Evolutionary conservation across 2,113 vertebrate genomes (phyloP), one percentile per base, ranked within the genome.

Genomic region (Lampris megalopsis): DNA sequence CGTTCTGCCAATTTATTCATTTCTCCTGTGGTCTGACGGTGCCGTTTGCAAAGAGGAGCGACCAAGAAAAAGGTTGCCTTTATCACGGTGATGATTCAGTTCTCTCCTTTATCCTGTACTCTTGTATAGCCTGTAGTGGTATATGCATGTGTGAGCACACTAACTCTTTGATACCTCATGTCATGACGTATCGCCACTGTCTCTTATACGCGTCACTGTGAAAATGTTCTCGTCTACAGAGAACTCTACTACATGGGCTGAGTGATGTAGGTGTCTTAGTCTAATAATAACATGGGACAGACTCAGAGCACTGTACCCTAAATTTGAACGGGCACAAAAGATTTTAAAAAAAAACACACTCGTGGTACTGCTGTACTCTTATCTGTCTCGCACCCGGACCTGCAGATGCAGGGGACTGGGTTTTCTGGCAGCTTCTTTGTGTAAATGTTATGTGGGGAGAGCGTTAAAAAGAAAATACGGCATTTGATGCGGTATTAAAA

Each of bases 1-100:
- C 85, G 83, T 77, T 90, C 86, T 93, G 90, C 89, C 88, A 86
- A 84, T 84, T 56, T 68, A 54, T 67, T 82, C 49, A 53, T 86
- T 77, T 81, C n/a, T 82, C 47, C 76, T 58, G 68, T 75, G 56
- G 56, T 76, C 80, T 73, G 56, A 75, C 6, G 61, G 43, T 57
- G 8, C 57, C 71, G 64, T 69, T 71, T 59, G 50, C 59, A 62
- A 54, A 72, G 57, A 64, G 52, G 43, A 59, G 24, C 35, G 11
- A 13, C 9, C 2, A 7, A 37, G 9, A 47, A 10, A 81, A 70
- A 2, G 68, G 53, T 83, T 79, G 73, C 81, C 74, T 86, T 86
- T 56, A 45, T 43, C 5, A 35, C 5, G 1, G 9, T 58, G 57
- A 75, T 7, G 43, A 57, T 53, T 62, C 2, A 40, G 42, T 52